These are phyloP conservation scores for Tanypteryx hageni DNA, from an alignment of 2,888 invertebrate genomes.

Conservation along the genomic window DNA sequence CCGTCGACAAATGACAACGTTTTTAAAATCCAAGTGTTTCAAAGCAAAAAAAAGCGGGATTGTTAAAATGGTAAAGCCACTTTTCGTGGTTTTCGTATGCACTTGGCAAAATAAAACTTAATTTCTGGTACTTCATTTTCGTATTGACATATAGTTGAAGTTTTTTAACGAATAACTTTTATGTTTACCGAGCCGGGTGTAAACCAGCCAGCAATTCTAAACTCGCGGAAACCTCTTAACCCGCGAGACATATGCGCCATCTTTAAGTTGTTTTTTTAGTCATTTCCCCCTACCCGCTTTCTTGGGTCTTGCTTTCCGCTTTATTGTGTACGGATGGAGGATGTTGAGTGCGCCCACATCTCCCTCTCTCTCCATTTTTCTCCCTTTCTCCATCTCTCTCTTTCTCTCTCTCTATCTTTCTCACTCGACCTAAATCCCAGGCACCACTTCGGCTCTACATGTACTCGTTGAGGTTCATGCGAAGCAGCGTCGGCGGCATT, in stretches of 20 bases:
- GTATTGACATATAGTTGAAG: too few relatives aligned
- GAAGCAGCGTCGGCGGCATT: conserved; percentile 1
- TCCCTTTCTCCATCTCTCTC: neutral
- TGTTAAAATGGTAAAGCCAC: too few relatives aligned
- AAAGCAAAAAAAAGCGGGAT: too few relatives aligned
- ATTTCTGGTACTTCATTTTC: too few relatives aligned
- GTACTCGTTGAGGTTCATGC: conserved; percentile 17
- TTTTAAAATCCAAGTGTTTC: too few relatives aligned
- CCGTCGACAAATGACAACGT: too few relatives aligned
- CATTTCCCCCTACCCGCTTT: neutral
- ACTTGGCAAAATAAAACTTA: too few relatives aligned
- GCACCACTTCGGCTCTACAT: neutral
- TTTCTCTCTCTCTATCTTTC: neutral
- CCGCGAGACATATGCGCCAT: neutral
- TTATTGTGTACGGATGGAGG: neutral
- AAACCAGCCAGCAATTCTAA: neutral
- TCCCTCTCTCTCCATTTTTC: neutral
- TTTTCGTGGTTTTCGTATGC: too few relatives aligned
- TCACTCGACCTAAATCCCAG: conserved; percentile 32
- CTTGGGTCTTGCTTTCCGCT: conserved; percentile 16
- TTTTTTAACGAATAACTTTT: too few relatives aligned
- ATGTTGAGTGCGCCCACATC: conserved; percentile 21
- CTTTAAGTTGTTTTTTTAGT: neutral
- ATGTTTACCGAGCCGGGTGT: too few relatives aligned
- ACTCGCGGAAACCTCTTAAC: neutral